Percentiles rank a stretch among this genome's conserved stretches.
Evolutionary conservation across 2,113 vertebrate genomes (phyloP).

Genomic region (Bungarus multicinctus): DNA sequence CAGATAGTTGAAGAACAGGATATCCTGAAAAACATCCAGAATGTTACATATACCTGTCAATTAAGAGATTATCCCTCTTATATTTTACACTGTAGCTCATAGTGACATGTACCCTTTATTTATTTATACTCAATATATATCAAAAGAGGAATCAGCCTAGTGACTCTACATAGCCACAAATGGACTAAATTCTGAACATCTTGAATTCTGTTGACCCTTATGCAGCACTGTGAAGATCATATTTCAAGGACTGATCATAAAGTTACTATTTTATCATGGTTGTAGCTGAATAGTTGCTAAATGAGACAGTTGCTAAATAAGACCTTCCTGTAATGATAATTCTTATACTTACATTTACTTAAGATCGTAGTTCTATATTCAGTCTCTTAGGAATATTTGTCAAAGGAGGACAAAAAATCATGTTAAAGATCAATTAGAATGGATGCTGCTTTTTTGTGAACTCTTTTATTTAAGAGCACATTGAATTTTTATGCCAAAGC

Average conservation of each 20-base stretch:
- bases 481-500: constrained; percentile 56
- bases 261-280: background rate
- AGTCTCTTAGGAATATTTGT: background rate
- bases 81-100: background rate
- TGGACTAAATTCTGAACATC: background rate
- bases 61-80: background rate
- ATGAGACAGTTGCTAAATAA: background rate
- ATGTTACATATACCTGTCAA: background rate
- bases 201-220: background rate
- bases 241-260: background rate
- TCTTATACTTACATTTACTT: background rate
- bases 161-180: background rate
- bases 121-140: background rate
- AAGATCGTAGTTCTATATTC: background rate
- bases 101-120: background rate
- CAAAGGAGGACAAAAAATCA: background rate
- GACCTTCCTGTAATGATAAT: background rate
- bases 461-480: constrained; percentile 65
- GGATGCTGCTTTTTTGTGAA: background rate
- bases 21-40: background rate
- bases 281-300: background rate
- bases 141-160: background rate
- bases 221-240: background rate
- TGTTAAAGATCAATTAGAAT: constrained; percentile 15
- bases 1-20: background rate